A percentile compares a stretch with the other conserved stretches of the same genome.
These are phyloP conservation scores for Junonia oenone DNA, from an alignment of 2,888 invertebrate species.

Conservation along the genomic window DNA sequence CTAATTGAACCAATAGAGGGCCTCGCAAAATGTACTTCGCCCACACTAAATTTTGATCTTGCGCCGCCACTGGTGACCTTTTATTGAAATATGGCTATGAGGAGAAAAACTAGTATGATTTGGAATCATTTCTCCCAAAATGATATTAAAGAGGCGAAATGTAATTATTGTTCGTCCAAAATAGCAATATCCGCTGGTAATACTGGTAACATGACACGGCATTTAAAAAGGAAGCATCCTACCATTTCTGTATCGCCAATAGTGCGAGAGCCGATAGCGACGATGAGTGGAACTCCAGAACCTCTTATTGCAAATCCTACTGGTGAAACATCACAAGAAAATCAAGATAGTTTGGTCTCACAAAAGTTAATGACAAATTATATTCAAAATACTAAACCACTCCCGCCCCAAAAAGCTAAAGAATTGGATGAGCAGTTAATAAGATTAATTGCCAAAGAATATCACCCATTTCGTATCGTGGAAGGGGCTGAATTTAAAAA, in stretches of 20 bases:
- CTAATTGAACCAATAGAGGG: no score
- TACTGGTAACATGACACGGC: slow-evolving; percentile 19
- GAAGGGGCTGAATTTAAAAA: slow-evolving; percentile 22
- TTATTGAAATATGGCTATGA: no score
- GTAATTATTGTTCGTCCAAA: background rate
- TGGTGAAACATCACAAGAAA: no score
- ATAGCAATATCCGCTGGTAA: slow-evolving; percentile 3
- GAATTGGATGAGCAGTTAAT: slow-evolving; percentile 4
- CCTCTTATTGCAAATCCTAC: no score
- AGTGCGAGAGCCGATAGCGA: background rate
- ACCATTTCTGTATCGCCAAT: slow-evolving; percentile 1
- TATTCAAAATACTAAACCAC: background rate
- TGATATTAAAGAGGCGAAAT: background rate
- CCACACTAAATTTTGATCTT: no score
- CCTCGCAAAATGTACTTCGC: no score
- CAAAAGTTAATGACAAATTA: background rate
- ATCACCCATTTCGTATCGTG: slow-evolving; percentile 12
- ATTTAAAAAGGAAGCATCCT: slow-evolving; percentile 19
- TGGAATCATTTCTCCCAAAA: background rate
- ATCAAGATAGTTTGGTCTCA: no score
- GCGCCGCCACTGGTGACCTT: no score
- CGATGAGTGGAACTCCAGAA: no score
- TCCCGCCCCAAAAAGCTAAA: background rate
- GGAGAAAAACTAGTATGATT: background rate
- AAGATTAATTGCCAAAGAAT: slow-evolving; percentile 1